These are phyloP conservation scores for Hydractinia symbiolongicarpus DNA, from an alignment of 30 jellyfish, hydroid and myxozoan genomes.

Conservation along the genomic window DNA sequence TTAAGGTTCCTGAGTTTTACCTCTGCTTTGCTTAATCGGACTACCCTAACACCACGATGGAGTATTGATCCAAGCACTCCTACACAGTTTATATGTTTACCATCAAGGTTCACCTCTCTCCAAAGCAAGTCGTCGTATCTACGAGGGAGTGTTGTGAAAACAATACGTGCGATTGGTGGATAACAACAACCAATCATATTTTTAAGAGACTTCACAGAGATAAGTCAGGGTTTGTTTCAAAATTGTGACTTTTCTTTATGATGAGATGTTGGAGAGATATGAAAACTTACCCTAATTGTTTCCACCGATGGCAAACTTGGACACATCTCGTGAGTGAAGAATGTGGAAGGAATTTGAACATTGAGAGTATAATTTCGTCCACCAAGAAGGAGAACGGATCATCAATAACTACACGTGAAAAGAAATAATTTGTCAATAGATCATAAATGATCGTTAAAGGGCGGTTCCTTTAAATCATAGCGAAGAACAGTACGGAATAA, in stretches of 20 bases:
- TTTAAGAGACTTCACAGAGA: no score
- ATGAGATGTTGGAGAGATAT: not conserved
- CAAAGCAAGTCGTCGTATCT: conserved; percentile 26
- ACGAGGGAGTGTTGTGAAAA: not conserved
- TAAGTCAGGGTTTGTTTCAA: no score
- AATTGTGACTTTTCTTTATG: no score
- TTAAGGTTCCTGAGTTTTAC: not conserved
- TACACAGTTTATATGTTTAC: conserved; percentile 7
- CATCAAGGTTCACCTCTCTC: conserved; percentile 21
- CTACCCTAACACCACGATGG: conserved; percentile 30
- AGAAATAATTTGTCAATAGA: no score
- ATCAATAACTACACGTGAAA: not conserved
- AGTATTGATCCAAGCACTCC: conserved; percentile 35
- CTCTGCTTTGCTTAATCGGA: conserved; percentile 38
- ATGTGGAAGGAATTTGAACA: conserved; percentile 16
- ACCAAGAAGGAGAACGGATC: not conserved
- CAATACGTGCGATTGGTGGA: not conserved
- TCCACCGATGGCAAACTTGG: conserved; percentile 34
- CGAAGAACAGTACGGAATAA: no score
- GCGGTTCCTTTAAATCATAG: no score
- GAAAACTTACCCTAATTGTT: conserved; percentile 26
- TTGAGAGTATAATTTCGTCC: conserved; percentile 23
- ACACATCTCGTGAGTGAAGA: conserved; percentile 12
- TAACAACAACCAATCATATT: no score
- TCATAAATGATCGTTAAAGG: no score